Base-by-base conservation (phyloP, 2,113 vertebrate genomes). In the Syngnathus scovelli region DNA sequence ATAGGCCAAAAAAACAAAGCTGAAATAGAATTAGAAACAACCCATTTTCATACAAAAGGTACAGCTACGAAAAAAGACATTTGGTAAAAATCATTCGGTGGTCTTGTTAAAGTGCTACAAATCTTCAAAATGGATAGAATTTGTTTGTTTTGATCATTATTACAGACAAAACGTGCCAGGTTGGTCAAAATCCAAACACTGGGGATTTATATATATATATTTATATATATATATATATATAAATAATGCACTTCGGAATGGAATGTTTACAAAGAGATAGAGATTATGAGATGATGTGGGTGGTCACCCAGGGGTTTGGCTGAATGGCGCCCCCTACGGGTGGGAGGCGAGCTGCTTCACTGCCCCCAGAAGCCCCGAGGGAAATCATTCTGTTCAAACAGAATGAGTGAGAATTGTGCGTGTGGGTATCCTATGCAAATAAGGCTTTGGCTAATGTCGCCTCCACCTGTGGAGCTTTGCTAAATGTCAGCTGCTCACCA, bases 311-410 rank as follows among this genome's bases (percentile, higher is more conserved):
- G 68, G 64, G 61, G 66, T 73, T 44, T 67, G 74, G 78, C 83
- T 77, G 81, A 77, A 82, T 59, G 75, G 37, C 39, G 27, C 63
- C 74, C 78, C 61, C 74, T 80, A 60, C 78, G 76, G 72, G 79
- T 75, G 82, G 69, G 79, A 41, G 36, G 19, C 18, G 2, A 19
- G n/a, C 39, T 76, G 77, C 78, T 72, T 69, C 67, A 7, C 23
- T 19, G 9, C 77, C 80, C 65, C 68, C 69, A 74, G 67, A 39
- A 4, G 7, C 56, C 84, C 67, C 52, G 4, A 51, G 74, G 84
- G 79, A 87, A 87, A 87, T 83, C 81, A 72, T 65, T 75, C 76
- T 79, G 68, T 58, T 78, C 74, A 78, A 78, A 86, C 78, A 84
- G 85, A 82, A 77, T 75, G 65, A 85, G 79, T 77, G 77, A 78